Base-by-base conservation (phyloP, 1,140 invertebrate species). In the Octopus sinensis region DNA sequence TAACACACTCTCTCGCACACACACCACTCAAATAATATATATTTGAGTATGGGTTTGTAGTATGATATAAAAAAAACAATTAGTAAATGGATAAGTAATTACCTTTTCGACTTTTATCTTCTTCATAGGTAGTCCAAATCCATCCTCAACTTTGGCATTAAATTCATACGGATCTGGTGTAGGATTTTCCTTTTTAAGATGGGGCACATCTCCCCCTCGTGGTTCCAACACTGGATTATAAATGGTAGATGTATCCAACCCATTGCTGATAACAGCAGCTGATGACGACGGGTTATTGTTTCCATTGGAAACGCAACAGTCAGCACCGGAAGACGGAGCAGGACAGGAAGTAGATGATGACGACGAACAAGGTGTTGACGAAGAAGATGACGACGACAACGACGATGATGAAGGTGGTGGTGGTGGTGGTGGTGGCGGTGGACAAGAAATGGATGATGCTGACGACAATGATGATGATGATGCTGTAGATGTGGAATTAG, bases 81-180 rank as follows among this genome's bases (percentile, higher is more conserved):
- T 43, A 43, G 30, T 43, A 43, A 43, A 43, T 43, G 30, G 30
- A 68, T 68, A n/a, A 12, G 1, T n/a, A 68, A 81, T 81, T 83
- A 89, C 88, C 86, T 88, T 89, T 82, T 90, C 89, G 30, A 85
- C 73, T 82, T 90, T 90, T n/a, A 89, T 86, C 80, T 90, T 90
- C 83, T 90, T 90, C 12, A 88, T 85, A 9, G 88, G 88, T 62
- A 90, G 83, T 78, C 86, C 85, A 53, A 88, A 86, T 51, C 85
- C 85, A 81, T 90, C 89, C 81, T 90, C 89, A 53, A 88, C 87
- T 83, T 90, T 90, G 78, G 88, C 88, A 84, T 90, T 89, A 83
- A 90, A 90, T 77, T 90, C 89, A 80, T 90, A 90, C 6, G 89
- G 88, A 80, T 89, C 88, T 12, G 84, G 85, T 10, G 86, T 79